These are phyloP conservation scores for Oryzias woworae DNA, from an alignment of 2,113 vertebrate genomes.

Conservation along the genomic window DNA sequence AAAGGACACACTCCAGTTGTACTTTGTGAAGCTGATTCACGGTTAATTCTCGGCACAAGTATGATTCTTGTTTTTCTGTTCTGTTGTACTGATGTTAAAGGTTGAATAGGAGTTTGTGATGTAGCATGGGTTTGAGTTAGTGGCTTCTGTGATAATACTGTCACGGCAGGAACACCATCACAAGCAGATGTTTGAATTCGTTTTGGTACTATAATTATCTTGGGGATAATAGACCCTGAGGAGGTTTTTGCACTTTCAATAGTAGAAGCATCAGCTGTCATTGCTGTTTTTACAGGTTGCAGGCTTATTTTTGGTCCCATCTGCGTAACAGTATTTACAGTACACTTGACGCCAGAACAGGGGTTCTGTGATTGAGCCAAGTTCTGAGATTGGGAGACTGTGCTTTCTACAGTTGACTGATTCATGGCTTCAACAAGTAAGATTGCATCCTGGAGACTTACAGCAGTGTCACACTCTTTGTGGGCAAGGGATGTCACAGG, in stretches of 20 bases:
- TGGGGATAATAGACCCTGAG: neutral
- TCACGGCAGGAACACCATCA: too few species aligned
- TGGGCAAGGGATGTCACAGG: neutral
- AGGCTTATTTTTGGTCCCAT: neutral
- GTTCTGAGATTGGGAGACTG: neutral
- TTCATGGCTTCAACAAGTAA: constrained; percentile 65
- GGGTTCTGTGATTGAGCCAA: neutral
- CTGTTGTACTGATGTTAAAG: too few species aligned
- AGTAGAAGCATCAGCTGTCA: neutral
- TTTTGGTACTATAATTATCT: neutral
- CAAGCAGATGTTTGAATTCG: neutral
- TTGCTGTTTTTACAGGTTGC: neutral
- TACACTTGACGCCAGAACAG: neutral
- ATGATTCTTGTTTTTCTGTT: too few species aligned
- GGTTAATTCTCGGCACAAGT: too few species aligned
- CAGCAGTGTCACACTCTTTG: constrained; percentile 20
- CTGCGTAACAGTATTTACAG: neutral
- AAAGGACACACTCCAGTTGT: too few species aligned
- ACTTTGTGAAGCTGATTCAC: too few species aligned
- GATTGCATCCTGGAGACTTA: constrained; percentile 62
- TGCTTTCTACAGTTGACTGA: constrained; percentile 16
- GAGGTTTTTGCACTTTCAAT: neutral
- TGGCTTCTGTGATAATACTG: too few species aligned
- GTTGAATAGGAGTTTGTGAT: too few species aligned
- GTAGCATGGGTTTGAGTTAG: too few species aligned